phyloP scores from a whole-genome alignment of 2,113 vertebrate species.

The Pavo muticus region DNA sequence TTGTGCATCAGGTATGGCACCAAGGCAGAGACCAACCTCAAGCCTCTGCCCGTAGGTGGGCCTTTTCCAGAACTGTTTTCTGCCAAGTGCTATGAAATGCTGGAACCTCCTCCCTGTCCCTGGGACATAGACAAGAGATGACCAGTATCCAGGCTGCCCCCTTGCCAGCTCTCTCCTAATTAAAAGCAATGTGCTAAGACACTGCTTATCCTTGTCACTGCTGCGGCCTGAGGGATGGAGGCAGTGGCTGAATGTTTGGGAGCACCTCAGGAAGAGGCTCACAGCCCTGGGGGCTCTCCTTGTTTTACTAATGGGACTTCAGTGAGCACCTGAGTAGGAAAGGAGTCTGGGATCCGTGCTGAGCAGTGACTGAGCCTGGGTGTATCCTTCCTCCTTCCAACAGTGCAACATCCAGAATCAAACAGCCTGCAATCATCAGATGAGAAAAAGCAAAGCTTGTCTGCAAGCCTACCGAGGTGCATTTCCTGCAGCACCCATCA shows the following conservation, averaged over 20 bases:
- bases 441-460: background rate
- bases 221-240: background rate
- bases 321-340: background rate
- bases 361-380: background rate
- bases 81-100: background rate
- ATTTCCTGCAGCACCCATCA: background rate
- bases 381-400: background rate
- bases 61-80: background rate
- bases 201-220: background rate
- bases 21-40: background rate
- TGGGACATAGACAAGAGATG: background rate
- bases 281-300: background rate
- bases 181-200: background rate
- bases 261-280: background rate
- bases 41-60: background rate
- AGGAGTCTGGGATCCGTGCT: background rate
- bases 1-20: background rate
- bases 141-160: background rate
- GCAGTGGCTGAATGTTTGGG: background rate
- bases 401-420: background rate
- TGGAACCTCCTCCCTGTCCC: background rate
- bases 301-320: no score
- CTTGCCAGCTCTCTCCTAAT: background rate
- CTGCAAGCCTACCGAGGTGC: background rate
- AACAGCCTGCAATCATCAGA: background rate